Base-by-base conservation (phyloP, 2,113 vertebrate species). In the Burhinus oedicnemus region DNA sequence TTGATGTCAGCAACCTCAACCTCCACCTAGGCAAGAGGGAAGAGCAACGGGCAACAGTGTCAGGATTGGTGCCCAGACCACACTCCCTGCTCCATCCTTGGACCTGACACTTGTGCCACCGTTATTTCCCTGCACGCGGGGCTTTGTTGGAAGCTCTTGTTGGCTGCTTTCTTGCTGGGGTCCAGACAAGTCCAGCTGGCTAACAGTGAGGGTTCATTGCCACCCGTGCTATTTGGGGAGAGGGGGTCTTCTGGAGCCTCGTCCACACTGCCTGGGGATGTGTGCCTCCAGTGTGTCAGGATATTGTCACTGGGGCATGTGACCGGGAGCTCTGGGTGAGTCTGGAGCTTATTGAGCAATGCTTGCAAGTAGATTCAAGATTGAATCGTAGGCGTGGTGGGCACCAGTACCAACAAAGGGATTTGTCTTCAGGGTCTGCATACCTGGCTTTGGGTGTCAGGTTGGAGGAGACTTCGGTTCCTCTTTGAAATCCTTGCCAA, bases 351-450 rank as follows among this genome's bases (percentile, higher is more conserved):
- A 58, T 51, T 74, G 75, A 86, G 44, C 34, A 45, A 52, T 21
- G 26, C 34, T 87, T 87, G 58, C 47, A 44, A n/a, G 34, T 62
- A 58, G 47, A 10, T 76, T 68, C 21, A 22, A 49, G 42, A n/a
- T 16, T 23, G 57, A 71, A 44, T 66, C 0, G 0, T 29, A 47
- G 61, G 19, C 1, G 1, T 47, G 19, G 19, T 79, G 57, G 16
- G 61, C 61, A 23, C 19, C 2, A 12, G 45, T 75, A 29, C 36
- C 27, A 62, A 6, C 14, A 38, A 40, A 61, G 26, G 11, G n/a
- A 42, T 86, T 85, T 95, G 40, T 93, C 40, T 69, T 89, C n/a
- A 30, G 55, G 11, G 20, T 85, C 60, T 82, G 30, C 27, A 13
- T 47, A 26, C 15, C 6, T 0, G 2, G 19, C 26, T 66, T 71